Evolutionary conservation across 1,140 invertebrate species (phyloP), one percentile per base, ranked within the genome.

Genomic region (Drosophila lacertosa): DNA sequence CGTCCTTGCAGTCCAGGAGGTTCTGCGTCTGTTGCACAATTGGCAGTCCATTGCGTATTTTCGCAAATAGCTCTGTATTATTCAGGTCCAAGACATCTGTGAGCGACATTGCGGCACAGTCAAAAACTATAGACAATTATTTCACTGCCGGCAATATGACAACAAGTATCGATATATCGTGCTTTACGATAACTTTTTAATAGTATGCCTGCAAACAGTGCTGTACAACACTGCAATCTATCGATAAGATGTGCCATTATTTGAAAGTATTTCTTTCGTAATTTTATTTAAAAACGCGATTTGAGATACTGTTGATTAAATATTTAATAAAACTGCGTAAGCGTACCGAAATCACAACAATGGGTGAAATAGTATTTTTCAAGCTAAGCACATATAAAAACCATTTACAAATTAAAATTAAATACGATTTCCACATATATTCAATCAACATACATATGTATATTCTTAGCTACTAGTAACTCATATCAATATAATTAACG

Each of bases 1-100:
- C 91, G 42, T 91, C 91, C 39, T 89, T 90, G 47, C 79, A 91
- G 53, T 91, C 90, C 35, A 91, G 32, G 4, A 91, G 50, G 62
- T 91, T 89, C 54, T 90, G 90, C 0, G 89, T 89, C 10, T 76
- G 72, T 9, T 71, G 64, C 22, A 79, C 51, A 15, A 68, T 22
- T 5, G 90, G 67, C 40, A 91, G 47, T 2, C 65, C 67, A 57
- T 66, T 22, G 32, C 90, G 88, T 26, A 91, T 81, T 70, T 90
- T 88, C 3, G 55, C 68, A 53, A 90, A 90, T 39, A 90, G 32
- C 15, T 77, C 64, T 1, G 67, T 57, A 51, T 89, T 81, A 54
- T 90, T 90, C 13, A 90, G 45, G 11, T 77, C 69, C 33, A 90
- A 84, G 0, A 66, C 60, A 72, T 90, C 88, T 5, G 88, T 90